Percentiles rank a stretch among this genome's conserved stretches.
Evolutionary conservation across 2,113 vertebrate genomes (phyloP).

Genomic region (Cebus imitator): DNA sequence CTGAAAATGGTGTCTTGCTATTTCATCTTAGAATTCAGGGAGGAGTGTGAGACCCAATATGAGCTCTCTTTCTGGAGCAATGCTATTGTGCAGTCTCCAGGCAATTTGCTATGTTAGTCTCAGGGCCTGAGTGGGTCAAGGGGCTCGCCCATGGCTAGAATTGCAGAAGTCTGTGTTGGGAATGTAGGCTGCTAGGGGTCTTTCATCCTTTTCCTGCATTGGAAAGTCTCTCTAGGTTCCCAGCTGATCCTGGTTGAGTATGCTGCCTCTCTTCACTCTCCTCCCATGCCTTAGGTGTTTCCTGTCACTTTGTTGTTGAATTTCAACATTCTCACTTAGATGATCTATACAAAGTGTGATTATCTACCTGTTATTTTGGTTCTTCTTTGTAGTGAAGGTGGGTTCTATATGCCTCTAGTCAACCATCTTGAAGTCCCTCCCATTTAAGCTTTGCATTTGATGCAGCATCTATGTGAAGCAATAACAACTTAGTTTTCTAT

Average conservation of each 20-base stretch:
- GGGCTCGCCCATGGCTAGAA: not conserved
- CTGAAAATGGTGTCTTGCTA: not conserved
- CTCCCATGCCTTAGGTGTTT: not conserved
- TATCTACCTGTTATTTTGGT: not conserved
- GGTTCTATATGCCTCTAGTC: not conserved
- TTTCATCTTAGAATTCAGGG: not conserved
- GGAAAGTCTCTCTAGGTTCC: not conserved
- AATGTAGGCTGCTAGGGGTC: not conserved
- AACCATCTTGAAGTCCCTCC: not conserved
- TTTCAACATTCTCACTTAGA: not conserved
- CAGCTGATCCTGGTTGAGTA: not conserved
- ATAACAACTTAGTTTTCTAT: not conserved
- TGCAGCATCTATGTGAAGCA: not conserved
- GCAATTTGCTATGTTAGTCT: not conserved
- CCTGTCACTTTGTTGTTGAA: not conserved
- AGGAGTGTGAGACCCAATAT: not conserved
- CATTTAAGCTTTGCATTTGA: not conserved
- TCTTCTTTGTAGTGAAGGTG: not conserved
- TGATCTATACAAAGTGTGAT: not conserved
- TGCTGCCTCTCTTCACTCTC: not conserved
- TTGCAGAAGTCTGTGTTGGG: not conserved
- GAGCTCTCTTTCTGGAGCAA: not conserved
- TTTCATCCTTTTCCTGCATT: not conserved
- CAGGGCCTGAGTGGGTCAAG: not conserved
- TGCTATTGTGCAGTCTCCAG: not conserved